Evolutionary conservation across 2,888 invertebrate genomes (phyloP).

Genomic region (Drosophila aldrichi): DNA sequence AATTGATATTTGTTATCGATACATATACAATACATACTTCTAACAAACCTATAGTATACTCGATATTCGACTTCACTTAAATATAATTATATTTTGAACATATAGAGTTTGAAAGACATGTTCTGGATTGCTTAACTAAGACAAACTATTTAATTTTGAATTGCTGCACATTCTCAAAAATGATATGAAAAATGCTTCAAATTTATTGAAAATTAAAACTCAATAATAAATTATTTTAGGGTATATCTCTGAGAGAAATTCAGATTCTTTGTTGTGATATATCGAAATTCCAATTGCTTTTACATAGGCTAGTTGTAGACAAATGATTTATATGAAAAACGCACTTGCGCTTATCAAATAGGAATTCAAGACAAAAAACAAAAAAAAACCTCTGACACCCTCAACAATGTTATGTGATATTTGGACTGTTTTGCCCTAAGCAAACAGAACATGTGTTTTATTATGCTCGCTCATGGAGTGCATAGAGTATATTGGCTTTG

Average conservation of each 20-base stretch:
- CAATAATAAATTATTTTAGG: neutral
- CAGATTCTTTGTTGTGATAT: slow-evolving; percentile 6
- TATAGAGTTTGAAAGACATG: neutral
- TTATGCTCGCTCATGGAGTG: neutral
- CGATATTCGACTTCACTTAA: too few relatives aligned
- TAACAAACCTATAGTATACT: too few relatives aligned
- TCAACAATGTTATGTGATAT: slow-evolving; percentile 4
- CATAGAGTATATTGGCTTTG: neutral
- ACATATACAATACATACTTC: too few relatives aligned
- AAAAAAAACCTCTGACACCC: slow-evolving; percentile 3
- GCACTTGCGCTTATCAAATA: slow-evolving; percentile 30
- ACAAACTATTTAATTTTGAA: neutral
- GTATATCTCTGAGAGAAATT: neutral
- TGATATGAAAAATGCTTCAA: neutral
- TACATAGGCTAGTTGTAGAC: slow-evolving; percentile 13
- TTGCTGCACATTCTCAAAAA: slow-evolving; percentile 2
- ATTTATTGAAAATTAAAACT: neutral
- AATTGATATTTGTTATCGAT: too few relatives aligned
- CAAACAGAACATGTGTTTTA: slow-evolving; percentile 64
- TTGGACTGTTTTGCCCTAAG: slow-evolving; percentile 33
- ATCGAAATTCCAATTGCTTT: slow-evolving; percentile 16
- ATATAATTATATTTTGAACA: too few relatives aligned
- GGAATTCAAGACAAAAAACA: neutral
- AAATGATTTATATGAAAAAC: slow-evolving; percentile 33
- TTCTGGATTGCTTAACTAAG: neutral